phyloP scores from a whole-genome alignment of 1,140 invertebrate genomes.

The Luehdorfia chinensis region DNA sequence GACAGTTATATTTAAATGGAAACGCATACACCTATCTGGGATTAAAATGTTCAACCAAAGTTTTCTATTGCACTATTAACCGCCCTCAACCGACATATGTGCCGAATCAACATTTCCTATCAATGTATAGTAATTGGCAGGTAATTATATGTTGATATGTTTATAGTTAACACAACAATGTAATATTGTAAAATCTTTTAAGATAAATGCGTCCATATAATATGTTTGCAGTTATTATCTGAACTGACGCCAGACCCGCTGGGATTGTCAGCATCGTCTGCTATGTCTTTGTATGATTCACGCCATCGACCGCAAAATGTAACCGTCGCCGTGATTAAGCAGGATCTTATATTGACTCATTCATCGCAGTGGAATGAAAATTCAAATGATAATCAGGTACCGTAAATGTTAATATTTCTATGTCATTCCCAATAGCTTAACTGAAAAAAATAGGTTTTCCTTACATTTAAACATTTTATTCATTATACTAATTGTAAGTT shows the following conservation, averaged over 20 bases:
- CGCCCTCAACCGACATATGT: constrained; percentile 97
- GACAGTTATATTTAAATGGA: constrained; percentile 91
- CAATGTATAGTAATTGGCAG: constrained; percentile 99
- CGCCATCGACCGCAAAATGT: constrained; percentile 80
- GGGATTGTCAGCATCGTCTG: constrained; percentile 82
- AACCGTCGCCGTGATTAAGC: constrained; percentile 79
- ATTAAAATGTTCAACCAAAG: constrained; percentile 92
- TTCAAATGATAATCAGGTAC: constrained; percentile 69
- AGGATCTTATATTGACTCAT: constrained; percentile 84
- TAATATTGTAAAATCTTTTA: constrained; percentile 26
- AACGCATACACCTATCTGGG: constrained; percentile 95
- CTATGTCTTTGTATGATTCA: constrained; percentile 85
- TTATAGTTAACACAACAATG: constrained; percentile 22
- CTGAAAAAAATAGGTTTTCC: not conserved
- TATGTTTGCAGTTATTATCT: constrained; percentile 80
- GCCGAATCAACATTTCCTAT: constrained; percentile 91
- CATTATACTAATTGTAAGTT: too few relatives aligned
- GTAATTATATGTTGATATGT: constrained; percentile 42
- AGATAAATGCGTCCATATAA: constrained; percentile 42
- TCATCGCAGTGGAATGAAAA: constrained; percentile 80
- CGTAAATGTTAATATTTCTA: constrained; percentile 16
- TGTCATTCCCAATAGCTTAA: constrained; percentile 6
- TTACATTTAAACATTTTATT: too few relatives aligned
- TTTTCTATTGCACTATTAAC: constrained; percentile 95
- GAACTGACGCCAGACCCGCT: constrained; percentile 84